Conservation (phyloP, 2,888 invertebrate species). For the Leptothorax acervorum region DNA sequence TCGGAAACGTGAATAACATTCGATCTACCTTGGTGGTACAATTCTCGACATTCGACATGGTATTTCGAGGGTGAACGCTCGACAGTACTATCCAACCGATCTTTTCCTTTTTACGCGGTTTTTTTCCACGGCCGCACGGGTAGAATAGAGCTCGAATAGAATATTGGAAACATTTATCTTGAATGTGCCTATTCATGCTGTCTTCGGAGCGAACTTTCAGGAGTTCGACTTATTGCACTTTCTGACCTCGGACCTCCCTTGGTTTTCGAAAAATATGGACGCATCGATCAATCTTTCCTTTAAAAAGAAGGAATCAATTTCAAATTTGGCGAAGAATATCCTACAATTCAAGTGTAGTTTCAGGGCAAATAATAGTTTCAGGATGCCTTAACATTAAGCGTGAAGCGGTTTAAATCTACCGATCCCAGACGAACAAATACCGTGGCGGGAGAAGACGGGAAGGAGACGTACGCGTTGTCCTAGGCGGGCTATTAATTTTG, state of each 20-base stretch:
- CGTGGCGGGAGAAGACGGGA: neutral
- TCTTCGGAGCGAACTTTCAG: neutral
- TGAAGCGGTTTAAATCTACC: constrained; percentile 25
- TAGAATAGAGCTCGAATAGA: neutral
- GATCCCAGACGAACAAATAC: constrained; percentile 6
- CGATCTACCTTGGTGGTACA: constrained; percentile 20
- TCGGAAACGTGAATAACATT: constrained; percentile 31
- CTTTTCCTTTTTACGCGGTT: neutral
- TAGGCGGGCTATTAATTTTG: constrained; percentile 74
- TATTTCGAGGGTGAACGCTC: constrained; percentile 29
- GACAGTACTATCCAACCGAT: neutral
- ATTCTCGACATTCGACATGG: constrained; percentile 16
- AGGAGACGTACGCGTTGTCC: constrained; percentile 48
- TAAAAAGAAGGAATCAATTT: neutral
- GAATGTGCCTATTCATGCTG: constrained; percentile 2
- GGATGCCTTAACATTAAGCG: neutral
- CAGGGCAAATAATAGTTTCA: neutral
- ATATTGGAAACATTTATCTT: constrained; percentile 29
- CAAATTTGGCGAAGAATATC: neutral
- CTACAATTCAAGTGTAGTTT: neutral
- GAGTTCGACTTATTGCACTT: neutral
- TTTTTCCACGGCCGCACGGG: neutral
- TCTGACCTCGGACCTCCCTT: neutral
- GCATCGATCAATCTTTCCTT: neutral
- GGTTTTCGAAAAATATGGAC: constrained; percentile 5